Base-by-base conservation (phyloP, 2,113 vertebrate species). In the Melospiza georgiana region DNA sequence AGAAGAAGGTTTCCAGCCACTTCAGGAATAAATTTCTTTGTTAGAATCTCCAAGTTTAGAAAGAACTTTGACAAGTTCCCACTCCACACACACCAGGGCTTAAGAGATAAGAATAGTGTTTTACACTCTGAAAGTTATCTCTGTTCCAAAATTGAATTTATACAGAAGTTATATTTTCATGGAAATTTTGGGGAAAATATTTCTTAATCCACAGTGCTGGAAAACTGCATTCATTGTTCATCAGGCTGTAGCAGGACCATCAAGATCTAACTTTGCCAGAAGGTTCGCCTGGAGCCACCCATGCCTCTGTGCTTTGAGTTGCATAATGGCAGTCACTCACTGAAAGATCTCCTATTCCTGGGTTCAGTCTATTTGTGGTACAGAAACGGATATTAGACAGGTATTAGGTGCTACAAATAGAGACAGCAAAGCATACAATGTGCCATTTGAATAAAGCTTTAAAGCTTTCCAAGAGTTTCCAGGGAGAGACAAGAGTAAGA, bases 31-130 rank as follows among this genome's bases (percentile, higher is more conserved):
- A 28, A 67, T 51, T 77, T 81, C 19, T 69, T 22, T 2, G 11
- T 76, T 69, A 83, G 52, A 72, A 72, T 76, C 24, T 74, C 41
- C 54, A 30, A 71, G 24, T 51, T 62, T 55, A 35, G 9, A 54
- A 84, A 15, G 23, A 69, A 58, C 41, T 58, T 46, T 46, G 28
- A 30, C 18, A 63, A 43, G 12, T 93, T 82, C 66, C 22, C 9
- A 43, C 3, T 8, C 5, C 16, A 1, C 1, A 1, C 15, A 30
- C 6, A 19, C 15, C 23, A 52, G 20, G 13, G 39, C 44, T 68
- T 84, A 35, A 49, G 18, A 65, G 65, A 31, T 59, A 69, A 81
- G 20, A 16, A 9, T 7, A 62, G 28, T 39, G 21, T 55, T 87
- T 63, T 44, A 41, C 33, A 39, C 44, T 30, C n/a, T 51, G 35